phyloP scores from a whole-genome alignment of 2,888 invertebrate species.

The Molanna angustata region DNA sequence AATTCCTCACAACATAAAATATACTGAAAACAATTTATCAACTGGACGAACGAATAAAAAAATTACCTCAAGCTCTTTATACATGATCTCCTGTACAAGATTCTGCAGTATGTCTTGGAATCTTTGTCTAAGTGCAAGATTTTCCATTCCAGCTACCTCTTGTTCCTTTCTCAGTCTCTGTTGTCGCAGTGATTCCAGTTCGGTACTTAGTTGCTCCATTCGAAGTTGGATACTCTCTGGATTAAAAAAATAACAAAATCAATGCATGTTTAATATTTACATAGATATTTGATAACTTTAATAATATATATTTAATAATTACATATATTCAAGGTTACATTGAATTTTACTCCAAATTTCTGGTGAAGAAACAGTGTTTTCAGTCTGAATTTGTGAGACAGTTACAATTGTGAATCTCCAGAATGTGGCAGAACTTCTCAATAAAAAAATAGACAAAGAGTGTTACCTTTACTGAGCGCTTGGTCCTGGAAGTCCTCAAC shows the following conservation, averaged over 20 bases:
- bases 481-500: slow-evolving; percentile 26
- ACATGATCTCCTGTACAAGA: slow-evolving; percentile 74
- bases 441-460: too few relatives aligned
- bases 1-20: background rate
- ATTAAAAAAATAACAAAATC: background rate
- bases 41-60: background rate
- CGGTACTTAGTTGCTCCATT: slow-evolving; percentile 68
- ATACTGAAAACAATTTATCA: background rate
- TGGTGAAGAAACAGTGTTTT: too few relatives aligned
- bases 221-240: slow-evolving; percentile 59
- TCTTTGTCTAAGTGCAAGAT: slow-evolving; percentile 75
- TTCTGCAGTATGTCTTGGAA: slow-evolving; percentile 80
- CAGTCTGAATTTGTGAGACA: too few relatives aligned
- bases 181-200: slow-evolving; percentile 72
- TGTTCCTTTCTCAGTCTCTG: slow-evolving; percentile 75
- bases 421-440: too few relatives aligned
- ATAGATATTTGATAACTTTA: too few relatives aligned
- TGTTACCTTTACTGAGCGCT: slow-evolving; percentile 25
- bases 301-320: too few relatives aligned
- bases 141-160: slow-evolving; percentile 83
- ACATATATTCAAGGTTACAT: too few relatives aligned
- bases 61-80: slow-evolving; percentile 66
- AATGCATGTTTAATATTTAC: too few relatives aligned
- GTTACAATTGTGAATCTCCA: too few relatives aligned
- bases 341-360: too few relatives aligned